These are phyloP conservation scores for Drosophila acutilabella DNA, from an alignment of 2,888 invertebrate species.

Conservation along the genomic window DNA sequence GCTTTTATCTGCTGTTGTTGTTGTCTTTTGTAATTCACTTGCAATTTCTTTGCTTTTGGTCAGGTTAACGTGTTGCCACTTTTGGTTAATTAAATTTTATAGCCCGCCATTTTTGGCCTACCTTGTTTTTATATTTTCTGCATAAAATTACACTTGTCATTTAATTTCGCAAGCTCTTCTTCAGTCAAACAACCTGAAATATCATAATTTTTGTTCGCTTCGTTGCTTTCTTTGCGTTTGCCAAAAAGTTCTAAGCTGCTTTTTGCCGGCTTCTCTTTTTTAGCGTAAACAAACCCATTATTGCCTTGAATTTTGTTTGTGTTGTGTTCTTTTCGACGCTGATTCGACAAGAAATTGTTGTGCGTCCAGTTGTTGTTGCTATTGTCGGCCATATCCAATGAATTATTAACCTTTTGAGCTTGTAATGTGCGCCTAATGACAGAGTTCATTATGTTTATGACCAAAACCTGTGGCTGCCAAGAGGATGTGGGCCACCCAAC, in stretches of 20 bases:
- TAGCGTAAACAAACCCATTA: conserved; percentile 71
- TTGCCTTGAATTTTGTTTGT: conserved; percentile 29
- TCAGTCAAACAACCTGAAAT: conserved; percentile 30
- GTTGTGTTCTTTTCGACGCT: conserved; percentile 1
- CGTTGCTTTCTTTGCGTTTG: conserved; percentile 41
- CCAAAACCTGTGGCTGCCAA: not conserved
- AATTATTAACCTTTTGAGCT: conserved; percentile 54
- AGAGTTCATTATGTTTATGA: conserved; percentile 51
- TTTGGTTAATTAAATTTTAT: conserved; percentile 65
- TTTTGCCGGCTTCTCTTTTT: conserved; percentile 37
- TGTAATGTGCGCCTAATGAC: conserved; percentile 58
- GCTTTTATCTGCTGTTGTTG: not conserved
- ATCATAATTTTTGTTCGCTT: conserved; percentile 23
- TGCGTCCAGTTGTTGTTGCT: conserved; percentile 16
- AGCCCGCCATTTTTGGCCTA: conserved; percentile 25
- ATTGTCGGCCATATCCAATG: conserved; percentile 37
- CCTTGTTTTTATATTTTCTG: conserved; percentile 21
- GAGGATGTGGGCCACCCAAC: conserved; percentile 29
- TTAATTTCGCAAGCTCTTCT: conserved; percentile 28
- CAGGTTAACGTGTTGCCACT: conserved; percentile 51
- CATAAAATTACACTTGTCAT: conserved; percentile 37
- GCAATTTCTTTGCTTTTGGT: conserved; percentile 43
- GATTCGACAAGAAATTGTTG: conserved; percentile 15
- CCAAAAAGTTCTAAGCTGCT: conserved; percentile 40
- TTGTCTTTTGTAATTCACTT: conserved; percentile 52